phyloP scores from a whole-genome alignment of 2,113 vertebrate genomes.

The Hiodon alosoides region DNA sequence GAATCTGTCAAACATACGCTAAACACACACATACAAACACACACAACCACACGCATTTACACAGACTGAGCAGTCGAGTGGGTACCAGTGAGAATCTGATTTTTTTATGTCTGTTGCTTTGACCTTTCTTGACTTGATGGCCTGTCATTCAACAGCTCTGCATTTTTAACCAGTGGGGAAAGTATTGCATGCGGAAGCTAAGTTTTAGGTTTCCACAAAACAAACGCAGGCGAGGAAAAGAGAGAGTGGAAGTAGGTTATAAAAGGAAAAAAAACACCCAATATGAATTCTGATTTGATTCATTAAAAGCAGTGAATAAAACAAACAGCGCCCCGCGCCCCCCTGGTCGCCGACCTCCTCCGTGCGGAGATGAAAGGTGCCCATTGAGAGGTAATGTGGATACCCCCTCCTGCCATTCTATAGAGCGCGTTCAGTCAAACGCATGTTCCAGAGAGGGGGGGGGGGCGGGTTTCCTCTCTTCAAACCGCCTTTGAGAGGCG shows the following conservation, averaged over 20 bases:
- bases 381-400: conserved; percentile 49
- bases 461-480: conserved; percentile 48
- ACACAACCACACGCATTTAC: no score
- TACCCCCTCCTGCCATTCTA: conserved; percentile 34
- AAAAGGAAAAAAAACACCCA: no score
- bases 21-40: background rate
- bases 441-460: conserved; percentile 44
- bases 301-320: background rate
- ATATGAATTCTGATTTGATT: background rate
- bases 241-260: background rate
- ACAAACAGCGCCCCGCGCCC: conserved; percentile 27
- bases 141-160: no score
- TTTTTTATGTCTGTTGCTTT: no score
- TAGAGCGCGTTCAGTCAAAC: conserved; percentile 50
- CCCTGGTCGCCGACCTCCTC: conserved; percentile 13
- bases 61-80: no score
- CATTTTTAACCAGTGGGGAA: no score
- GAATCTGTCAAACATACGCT: background rate
- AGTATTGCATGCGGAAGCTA: no score
- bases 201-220: no score
- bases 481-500: conserved; percentile 57
- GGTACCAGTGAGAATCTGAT: no score
- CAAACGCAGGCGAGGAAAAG: no score
- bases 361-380: conserved; percentile 50
- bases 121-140: background rate